phyloP scores from a whole-genome alignment of 2,888 invertebrate species.

The Cephus pygmeus region DNA sequence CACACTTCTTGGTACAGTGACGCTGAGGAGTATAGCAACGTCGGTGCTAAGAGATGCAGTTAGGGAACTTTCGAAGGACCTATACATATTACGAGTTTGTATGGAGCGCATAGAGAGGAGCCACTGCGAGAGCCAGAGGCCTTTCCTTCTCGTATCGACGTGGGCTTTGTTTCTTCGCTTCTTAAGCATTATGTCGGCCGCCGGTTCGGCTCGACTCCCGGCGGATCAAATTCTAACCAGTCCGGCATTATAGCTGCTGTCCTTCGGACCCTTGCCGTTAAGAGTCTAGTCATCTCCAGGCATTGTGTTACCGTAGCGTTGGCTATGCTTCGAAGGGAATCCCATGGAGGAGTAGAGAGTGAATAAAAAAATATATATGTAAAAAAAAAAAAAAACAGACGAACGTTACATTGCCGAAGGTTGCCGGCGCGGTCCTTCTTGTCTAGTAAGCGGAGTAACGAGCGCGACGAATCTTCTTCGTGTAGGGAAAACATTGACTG shows the following conservation, averaged over 20 bases:
- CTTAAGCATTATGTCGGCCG: conserved; percentile 50
- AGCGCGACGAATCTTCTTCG: conserved; percentile 34
- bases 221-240: conserved; percentile 65
- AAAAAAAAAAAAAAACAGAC: conserved; percentile 31
- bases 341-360: conserved; percentile 18
- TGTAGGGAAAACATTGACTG: background rate
- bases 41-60: too few species aligned
- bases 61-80: too few species aligned
- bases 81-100: too few species aligned
- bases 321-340: conserved; percentile 38
- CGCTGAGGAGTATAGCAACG: too few species aligned
- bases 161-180: conserved; percentile 42
- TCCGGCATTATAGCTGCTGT: conserved; percentile 62
- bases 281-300: conserved; percentile 53
- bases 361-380: conserved; percentile 5
- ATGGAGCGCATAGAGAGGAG: background rate
- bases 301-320: conserved; percentile 50
- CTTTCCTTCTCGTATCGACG: conserved; percentile 4
- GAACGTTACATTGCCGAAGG: conserved; percentile 30
- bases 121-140: background rate
- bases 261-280: conserved; percentile 51
- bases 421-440: conserved; percentile 17
- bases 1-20: too few species aligned
- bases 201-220: conserved; percentile 57
- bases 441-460: conserved; percentile 33